Base-by-base conservation (phyloP, 2,888 invertebrate genomes). In the Drosophila conformis region DNA sequence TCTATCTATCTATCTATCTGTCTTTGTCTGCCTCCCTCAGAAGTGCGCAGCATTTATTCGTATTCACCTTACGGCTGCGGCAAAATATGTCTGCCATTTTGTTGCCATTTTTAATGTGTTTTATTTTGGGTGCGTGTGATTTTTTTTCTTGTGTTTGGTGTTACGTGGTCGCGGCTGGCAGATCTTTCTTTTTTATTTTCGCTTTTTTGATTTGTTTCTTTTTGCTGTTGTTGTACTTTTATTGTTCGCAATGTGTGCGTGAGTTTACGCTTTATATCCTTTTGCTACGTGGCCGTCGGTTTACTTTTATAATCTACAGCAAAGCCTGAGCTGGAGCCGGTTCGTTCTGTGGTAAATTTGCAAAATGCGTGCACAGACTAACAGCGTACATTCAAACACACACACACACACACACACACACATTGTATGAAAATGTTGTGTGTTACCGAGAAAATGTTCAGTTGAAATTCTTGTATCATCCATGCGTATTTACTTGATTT, bases 21-120 rank as follows among this genome's bases (percentile, higher is more conserved):
- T 46, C 25, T 15, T 15, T 46, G 46, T 46, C 46, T 25, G 46
- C 15, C 46, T 8, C 4, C 25, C 46, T 13, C 1, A 0, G 5
- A 70, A 77, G 73, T 70, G 67, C 59, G 73, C 75, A 31, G 27
- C 67, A 67, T 61, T 85, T 76, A 69, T 73, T 73, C 62, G 76
- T 69, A 81, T 83, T 73, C 77, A 80, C 87, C 88, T 82, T 68
- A 78, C 69, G 68, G 76, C 63, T 53, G 60, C 13, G 18, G 15
- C 71, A 82, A 89, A 86, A 89, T 86, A 90, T 89, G 90, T 88
- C 90, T 90, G 86, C 87, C 89, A 87, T 90, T 87, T 87, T 90
- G 88, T 83, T 87, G 87, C 90, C 89, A 88, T 87, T 87, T 87
- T 87, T 87, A 87, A 90, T 87, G 89, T 86, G 86, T 75, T 80